Conservation (phyloP, 2,113 vertebrate species). For the Cyanoderma ruficeps region DNA sequence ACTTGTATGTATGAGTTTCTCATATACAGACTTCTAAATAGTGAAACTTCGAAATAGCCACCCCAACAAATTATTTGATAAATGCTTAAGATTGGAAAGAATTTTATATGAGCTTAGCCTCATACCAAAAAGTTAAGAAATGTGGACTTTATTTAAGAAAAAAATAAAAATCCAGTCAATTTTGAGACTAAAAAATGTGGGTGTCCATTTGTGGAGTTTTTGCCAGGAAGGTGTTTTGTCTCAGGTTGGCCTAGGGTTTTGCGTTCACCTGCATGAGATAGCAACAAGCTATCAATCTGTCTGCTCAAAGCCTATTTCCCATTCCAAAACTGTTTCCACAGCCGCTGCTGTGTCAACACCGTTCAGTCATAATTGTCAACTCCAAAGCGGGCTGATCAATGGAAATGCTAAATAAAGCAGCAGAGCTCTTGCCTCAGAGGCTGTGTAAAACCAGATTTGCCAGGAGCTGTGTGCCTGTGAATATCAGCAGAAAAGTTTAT, state of each 20-base stretch:
- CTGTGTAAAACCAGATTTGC: background rate
- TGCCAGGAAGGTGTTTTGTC: background rate
- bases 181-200: background rate
- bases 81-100: background rate
- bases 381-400: constrained; percentile 27
- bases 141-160: background rate
- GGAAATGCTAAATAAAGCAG: constrained; percentile 43
- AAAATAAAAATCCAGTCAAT: background rate
- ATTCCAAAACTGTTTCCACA: background rate
- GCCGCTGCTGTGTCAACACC: background rate
- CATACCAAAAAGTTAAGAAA: background rate
- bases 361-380: background rate
- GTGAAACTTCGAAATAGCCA: background rate
- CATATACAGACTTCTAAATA: background rate
- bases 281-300: constrained; percentile 13
- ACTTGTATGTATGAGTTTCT: background rate
- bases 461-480: background rate
- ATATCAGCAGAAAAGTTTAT: background rate
- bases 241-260: background rate
- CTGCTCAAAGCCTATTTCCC: background rate
- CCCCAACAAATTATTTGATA: background rate
- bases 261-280: background rate
- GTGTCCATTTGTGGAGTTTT: background rate
- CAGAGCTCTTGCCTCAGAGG: background rate
- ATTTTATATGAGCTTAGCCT: background rate